These are phyloP conservation scores for Chaetodon trifasciatus DNA, from an alignment of 2,797 vertebrate species.

Conservation along the genomic window DNA sequence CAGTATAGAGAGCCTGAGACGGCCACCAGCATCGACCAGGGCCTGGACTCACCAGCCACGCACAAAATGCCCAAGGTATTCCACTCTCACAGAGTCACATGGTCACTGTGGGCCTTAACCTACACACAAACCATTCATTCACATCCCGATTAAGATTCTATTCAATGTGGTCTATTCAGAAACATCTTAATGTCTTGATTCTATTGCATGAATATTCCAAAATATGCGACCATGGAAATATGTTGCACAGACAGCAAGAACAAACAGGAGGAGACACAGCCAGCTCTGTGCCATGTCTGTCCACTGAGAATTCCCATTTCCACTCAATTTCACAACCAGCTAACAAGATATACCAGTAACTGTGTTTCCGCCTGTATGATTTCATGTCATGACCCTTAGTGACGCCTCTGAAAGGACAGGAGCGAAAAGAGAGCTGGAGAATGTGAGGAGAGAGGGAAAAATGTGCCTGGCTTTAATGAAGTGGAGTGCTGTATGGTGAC, in stretches of 20 bases:
- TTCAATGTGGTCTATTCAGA: neutral
- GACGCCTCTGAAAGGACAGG: conserved; percentile 2
- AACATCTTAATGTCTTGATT: neutral
- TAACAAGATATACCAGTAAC: neutral
- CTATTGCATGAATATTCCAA: neutral
- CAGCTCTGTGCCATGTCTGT: neutral
- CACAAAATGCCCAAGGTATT: conserved; percentile 92
- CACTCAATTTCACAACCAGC: conserved; percentile 1
- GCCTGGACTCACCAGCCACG: conserved; percentile 90
- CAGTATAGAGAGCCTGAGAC: conserved; percentile 91
- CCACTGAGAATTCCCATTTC: neutral
- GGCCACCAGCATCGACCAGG: conserved; percentile 90
- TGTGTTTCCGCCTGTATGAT: conserved; percentile 1
- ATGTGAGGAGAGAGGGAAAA: conserved; percentile 6
- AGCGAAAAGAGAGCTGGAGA: conserved; percentile 4
- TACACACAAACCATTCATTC: neutral
- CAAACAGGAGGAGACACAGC: neutral
- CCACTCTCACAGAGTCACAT: neutral
- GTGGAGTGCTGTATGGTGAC: conserved; percentile 27
- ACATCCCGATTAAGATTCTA: neutral
- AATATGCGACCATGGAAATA: neutral
- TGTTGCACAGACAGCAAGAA: neutral
- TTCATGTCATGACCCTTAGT: neutral
- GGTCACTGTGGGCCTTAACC: neutral
- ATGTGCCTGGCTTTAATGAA: conserved; percentile 35